Conservation (phyloP, 2,888 invertebrate species). For the Exephanes ischioxanthus region DNA sequence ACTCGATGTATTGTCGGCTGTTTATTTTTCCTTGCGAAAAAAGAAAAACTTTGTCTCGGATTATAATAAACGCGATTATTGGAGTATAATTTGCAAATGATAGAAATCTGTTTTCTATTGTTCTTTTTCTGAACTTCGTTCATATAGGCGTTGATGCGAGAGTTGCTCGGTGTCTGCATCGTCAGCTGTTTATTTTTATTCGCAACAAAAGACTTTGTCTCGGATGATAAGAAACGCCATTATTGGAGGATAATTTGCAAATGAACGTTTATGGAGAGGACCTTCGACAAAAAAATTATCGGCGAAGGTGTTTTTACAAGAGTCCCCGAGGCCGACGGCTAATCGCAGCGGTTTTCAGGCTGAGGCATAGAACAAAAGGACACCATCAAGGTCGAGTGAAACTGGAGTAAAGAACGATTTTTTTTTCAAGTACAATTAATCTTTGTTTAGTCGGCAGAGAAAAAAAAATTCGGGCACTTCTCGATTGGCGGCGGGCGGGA, state of each 20-base stretch:
- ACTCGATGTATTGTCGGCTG: background rate
- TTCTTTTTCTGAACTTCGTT: too few relatives aligned
- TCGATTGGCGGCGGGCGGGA: background rate
- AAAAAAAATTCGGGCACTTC: too few relatives aligned
- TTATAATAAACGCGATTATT: background rate
- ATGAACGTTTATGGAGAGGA: background rate
- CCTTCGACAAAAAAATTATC: background rate
- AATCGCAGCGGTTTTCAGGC: background rate
- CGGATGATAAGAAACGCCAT: background rate
- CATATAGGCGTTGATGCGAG: too few relatives aligned
- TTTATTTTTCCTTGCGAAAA: background rate
- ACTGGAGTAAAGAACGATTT: too few relatives aligned
- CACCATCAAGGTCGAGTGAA: too few relatives aligned
- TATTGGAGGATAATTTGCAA: background rate
- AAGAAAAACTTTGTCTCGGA: background rate
- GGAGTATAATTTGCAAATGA: background rate
- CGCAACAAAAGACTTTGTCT: too few relatives aligned
- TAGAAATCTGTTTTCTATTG: background rate
- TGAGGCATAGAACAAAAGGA: background rate
- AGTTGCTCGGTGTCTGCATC: too few relatives aligned
- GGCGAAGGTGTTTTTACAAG: background rate
- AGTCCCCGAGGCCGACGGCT: background rate
- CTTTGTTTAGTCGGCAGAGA: background rate
- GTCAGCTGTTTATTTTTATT: too few relatives aligned
- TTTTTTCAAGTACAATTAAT: background rate